Percentiles rank a stretch among this genome's conserved stretches.
phyloP scores from a whole-genome alignment of 2,888 invertebrate genomes.

The Rhyacophila evoluta region DNA sequence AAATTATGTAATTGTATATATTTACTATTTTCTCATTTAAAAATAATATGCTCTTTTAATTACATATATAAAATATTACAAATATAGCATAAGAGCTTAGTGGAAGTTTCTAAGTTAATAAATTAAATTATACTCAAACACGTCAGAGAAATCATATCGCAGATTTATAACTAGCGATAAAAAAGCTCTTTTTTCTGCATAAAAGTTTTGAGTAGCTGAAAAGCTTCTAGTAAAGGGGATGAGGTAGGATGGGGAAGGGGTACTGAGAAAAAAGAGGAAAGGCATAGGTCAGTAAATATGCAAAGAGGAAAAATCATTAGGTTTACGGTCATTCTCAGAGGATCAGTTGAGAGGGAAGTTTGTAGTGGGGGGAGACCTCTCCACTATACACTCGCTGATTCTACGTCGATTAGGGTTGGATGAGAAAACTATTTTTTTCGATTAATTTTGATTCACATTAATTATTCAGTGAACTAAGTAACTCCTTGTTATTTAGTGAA shows the following conservation, averaged over 20 bases:
- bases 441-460: too few species aligned
- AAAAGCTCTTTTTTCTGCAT: conserved; percentile 47
- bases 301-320: conserved; percentile 54
- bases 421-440: neutral
- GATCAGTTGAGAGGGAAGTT: conserved; percentile 20
- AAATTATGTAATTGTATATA: too few species aligned
- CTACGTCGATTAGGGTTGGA: conserved; percentile 5
- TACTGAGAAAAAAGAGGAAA: conserved; percentile 11
- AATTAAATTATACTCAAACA: conserved; percentile 32
- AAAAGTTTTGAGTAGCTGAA: conserved; percentile 51
- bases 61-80: conserved; percentile 5
- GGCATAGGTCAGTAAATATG: conserved; percentile 51
- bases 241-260: conserved; percentile 23
- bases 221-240: conserved; percentile 30
- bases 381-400: conserved; percentile 32
- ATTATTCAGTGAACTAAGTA: too few species aligned
- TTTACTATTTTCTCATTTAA: too few species aligned
- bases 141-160: conserved; percentile 30
- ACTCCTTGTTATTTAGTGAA: too few species aligned
- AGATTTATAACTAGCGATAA: conserved; percentile 33
- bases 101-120: neutral
- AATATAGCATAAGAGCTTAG: too few species aligned
- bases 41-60: too few species aligned
- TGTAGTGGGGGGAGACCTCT: conserved; percentile 32
- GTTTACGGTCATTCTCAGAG: conserved; percentile 52